These are phyloP conservation scores for Enteromius thamalakanensis DNA, from an alignment of 2,797 vertebrate genomes.

Conservation along the genomic window DNA sequence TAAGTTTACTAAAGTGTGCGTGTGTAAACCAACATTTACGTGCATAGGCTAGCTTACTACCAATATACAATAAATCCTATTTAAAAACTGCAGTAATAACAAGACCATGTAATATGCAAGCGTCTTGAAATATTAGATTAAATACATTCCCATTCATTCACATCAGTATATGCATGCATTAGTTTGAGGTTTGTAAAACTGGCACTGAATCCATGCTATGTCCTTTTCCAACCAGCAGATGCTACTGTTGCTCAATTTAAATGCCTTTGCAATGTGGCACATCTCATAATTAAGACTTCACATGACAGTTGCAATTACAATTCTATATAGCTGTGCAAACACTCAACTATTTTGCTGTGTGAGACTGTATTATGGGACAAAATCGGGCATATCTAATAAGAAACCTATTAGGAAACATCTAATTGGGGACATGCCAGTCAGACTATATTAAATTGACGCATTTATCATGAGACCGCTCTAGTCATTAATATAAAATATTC, in stretches of 20 bases:
- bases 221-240: constrained; percentile 70
- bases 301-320: constrained; percentile 40
- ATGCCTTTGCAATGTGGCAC: neutral
- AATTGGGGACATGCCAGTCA: constrained; percentile 44
- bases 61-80: neutral
- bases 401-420: constrained; percentile 41
- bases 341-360: constrained; percentile 14
- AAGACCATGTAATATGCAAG: too few species aligned
- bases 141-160: neutral
- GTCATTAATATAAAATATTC: constrained; percentile 35
- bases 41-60: neutral
- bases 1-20: neutral
- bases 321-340: constrained; percentile 38
- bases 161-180: neutral
- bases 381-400: constrained; percentile 42
- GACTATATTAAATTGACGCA: constrained; percentile 31
- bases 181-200: constrained; percentile 11
- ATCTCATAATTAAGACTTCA: constrained; percentile 37
- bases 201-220: neutral
- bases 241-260: constrained; percentile 77
- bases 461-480: constrained; percentile 30
- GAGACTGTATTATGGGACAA: constrained; percentile 33
- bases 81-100: neutral
- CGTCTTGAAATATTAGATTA: neutral
- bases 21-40: neutral